Base-by-base conservation (phyloP, 92 coral and sea anemone species). In the Nematostella vectensis region DNA sequence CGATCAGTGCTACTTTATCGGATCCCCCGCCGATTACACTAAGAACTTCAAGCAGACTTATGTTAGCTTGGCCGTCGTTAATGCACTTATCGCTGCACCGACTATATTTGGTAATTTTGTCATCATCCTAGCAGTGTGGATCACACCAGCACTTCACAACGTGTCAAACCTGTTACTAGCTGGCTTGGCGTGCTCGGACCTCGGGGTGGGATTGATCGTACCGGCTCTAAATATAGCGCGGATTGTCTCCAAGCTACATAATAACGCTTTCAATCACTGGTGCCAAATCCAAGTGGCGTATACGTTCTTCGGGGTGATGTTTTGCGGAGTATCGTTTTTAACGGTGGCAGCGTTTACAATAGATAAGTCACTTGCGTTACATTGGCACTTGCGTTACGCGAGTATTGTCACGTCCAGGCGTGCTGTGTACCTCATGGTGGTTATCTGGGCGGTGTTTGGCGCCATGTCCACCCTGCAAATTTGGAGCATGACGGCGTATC, bases 341-440 rank as follows among this genome's bases (percentile, higher is more conserved):
- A 75, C 81, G 6, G 75, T 75, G 2, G 72, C 81, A 3, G 62
- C 67, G 0, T 61, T 76, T n/a, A 68, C 76, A 9, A 62, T 62
- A 1, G 82, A 76, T 29, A 71, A 71, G 12, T 61, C 60, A 23
- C 50, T 76, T 2, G 81, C 81, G 3, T 64, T 75, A 13, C 70
- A 75, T 38, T 70, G 72, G 51, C 69, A 69, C 28, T 47, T 60
- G 42, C 59, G 72, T 11, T 75, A 75, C 25, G 75, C 48, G 10
- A 27, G 52, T 4, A 31, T 50, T 30, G 81, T 75, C 8, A 75
- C 81, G 0, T 57, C 61, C n/a, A 59, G n/a, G 16, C 47, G 44
- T 30, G 70, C 64, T 27, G 51, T 43, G 22, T 29, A 50, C 17
- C 44, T 75, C 8, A 47, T 75, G 3, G 51, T 54, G 11, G 54